A percentile compares a stretch with the other conserved stretches of the same genome.
phyloP scores from a whole-genome alignment of 2,113 vertebrate genomes.

The Silurus glanis region DNA sequence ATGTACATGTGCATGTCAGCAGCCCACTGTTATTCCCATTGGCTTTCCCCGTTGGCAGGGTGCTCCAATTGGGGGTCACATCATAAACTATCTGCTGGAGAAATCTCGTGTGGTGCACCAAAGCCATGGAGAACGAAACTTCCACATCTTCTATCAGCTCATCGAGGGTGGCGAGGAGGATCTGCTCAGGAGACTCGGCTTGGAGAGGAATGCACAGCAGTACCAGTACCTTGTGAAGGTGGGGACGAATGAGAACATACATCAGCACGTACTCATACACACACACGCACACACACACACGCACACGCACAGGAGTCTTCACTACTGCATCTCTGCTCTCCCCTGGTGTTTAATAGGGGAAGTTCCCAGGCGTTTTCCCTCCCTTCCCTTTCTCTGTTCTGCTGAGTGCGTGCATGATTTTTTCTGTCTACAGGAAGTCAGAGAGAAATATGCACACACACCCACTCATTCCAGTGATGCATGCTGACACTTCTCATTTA shows the following conservation, averaged over 20 bases:
- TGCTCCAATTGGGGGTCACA: conserved; percentile 93
- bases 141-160: conserved; percentile 98
- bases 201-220: conserved; percentile 89
- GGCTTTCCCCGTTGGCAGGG: conserved; percentile 75
- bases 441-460: neutral
- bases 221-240: conserved; percentile 96
- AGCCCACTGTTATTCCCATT: conserved; percentile 56
- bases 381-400: conserved; percentile 42
- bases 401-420: conserved; percentile 19
- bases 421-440: conserved; percentile 6
- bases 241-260: conserved; percentile 2
- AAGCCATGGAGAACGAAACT: conserved; percentile 95
- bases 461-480: neutral
- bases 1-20: conserved; percentile 54
- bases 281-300: conserved; percentile 4
- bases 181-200: conserved; percentile 83
- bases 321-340: neutral
- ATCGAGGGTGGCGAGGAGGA: conserved; percentile 95
- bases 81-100: conserved; percentile 98
- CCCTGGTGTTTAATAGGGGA: conserved; percentile 52
- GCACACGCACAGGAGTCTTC: neutral
- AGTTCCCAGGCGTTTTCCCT: conserved; percentile 30
- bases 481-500: neutral
- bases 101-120: conserved; percentile 97
- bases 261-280: conserved; percentile 19